Evolutionary conservation across 37 sponge, comb jelly and placozoan species (phyloP).

Genomic region (Cliona cf. orientalis): DNA sequence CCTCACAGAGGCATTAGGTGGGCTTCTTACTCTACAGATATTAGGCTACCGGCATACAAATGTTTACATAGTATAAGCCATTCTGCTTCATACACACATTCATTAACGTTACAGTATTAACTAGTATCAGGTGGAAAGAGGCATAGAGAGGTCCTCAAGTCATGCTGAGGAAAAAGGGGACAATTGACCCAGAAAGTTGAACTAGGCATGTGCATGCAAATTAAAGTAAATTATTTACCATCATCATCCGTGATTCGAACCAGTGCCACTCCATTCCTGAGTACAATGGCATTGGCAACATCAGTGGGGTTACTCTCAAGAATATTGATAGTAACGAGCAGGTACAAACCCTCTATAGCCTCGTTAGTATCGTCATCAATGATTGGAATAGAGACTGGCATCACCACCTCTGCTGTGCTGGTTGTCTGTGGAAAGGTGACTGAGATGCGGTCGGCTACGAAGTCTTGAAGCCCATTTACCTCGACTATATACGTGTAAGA

Average conservation of each 20-base stretch:
- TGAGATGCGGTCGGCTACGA: neutral
- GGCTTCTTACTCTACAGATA: too few relatives aligned
- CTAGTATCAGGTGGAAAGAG: neutral
- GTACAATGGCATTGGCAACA: neutral
- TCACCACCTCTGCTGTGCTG: neutral
- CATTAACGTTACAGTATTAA: too few relatives aligned
- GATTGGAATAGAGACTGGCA: neutral
- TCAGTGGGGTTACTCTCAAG: neutral
- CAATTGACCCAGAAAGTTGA: too few relatives aligned
- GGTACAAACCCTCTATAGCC: conserved; percentile 7
- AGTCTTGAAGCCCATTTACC: neutral
- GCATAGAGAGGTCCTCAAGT: neutral
- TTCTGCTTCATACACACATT: too few relatives aligned
- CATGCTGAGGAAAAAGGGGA: too few relatives aligned
- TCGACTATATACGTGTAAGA: neutral
- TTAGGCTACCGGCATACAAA: too few relatives aligned
- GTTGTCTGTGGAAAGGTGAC: neutral
- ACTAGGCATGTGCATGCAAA: too few relatives aligned
- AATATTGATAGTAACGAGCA: neutral
- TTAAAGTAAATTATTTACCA: neutral
- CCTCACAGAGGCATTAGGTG: too few relatives aligned
- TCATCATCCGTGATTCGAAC: conserved; percentile 19
- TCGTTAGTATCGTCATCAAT: conserved; percentile 21
- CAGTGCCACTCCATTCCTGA: conserved; percentile 7
- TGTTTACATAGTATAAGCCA: too few relatives aligned